Conservation (phyloP, 2,113 vertebrate species). For the Chaenogobius annularis region DNA sequence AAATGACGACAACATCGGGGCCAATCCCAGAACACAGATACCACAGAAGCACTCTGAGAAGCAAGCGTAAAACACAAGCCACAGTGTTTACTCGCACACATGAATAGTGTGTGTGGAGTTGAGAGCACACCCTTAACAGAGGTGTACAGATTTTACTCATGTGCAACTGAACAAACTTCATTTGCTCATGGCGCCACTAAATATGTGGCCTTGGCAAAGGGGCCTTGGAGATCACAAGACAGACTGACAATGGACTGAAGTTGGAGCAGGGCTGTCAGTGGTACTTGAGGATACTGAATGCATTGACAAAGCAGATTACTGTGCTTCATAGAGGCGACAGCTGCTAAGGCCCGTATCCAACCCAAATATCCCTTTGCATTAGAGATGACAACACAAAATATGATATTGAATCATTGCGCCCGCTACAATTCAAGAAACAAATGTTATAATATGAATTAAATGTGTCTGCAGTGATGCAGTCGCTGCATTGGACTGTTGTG, state of each 20-base stretch:
- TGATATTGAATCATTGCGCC: too few species aligned
- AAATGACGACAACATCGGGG: constrained; percentile 48
- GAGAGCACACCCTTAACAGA: constrained; percentile 27
- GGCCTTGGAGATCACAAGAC: constrained; percentile 8
- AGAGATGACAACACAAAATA: neutral
- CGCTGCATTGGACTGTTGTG: too few species aligned
- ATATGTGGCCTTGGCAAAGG: constrained; percentile 33
- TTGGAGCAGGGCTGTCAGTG: neutral
- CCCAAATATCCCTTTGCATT: neutral
- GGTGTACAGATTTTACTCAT: constrained; percentile 49
- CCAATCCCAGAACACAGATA: constrained; percentile 43
- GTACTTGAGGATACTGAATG: neutral
- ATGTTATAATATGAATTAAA: too few species aligned
- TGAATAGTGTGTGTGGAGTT: constrained; percentile 59
- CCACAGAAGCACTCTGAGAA: constrained; percentile 53
- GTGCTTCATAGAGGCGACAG: neutral
- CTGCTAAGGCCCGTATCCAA: neutral
- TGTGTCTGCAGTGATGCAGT: too few species aligned
- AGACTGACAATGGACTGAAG: neutral
- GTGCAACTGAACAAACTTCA: constrained; percentile 55
- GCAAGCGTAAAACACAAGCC: constrained; percentile 53
- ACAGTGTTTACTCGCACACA: constrained; percentile 59
- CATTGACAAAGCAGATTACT: neutral
- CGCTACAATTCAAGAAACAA: too few species aligned
- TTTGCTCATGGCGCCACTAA: constrained; percentile 59